phyloP scores from a whole-genome alignment of 2,888 invertebrate genomes.

The Corbicula japonica region DNA sequence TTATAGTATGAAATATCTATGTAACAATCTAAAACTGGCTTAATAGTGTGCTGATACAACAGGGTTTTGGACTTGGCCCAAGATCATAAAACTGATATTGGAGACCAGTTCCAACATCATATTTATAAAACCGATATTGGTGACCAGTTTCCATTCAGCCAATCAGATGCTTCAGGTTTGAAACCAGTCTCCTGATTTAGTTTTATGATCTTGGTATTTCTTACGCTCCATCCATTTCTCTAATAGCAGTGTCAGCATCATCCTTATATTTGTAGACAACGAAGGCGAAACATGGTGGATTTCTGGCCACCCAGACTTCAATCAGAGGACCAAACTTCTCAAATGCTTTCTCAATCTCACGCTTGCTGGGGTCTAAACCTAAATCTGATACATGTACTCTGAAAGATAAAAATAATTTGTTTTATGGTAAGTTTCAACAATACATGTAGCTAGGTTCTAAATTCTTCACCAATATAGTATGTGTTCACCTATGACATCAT shows the following conservation, averaged over 20 bases:
- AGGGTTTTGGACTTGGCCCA: too few relatives aligned
- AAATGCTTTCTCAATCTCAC: conserved; percentile 88
- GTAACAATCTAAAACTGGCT: too few relatives aligned
- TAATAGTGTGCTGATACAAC: too few relatives aligned
- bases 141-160: too few relatives aligned
- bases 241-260: conserved; percentile 92
- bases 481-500: background rate
- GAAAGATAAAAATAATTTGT: background rate
- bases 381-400: conserved; percentile 88
- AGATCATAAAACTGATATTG: too few relatives aligned
- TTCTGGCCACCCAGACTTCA: conserved; percentile 89
- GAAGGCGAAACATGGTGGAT: conserved; percentile 90
- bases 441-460: background rate
- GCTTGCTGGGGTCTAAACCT: conserved; percentile 88
- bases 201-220: too few relatives aligned
- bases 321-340: conserved; percentile 88
- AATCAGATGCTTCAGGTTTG: too few relatives aligned
- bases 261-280: conserved; percentile 88
- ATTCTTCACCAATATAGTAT: background rate
- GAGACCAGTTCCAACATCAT: too few relatives aligned
- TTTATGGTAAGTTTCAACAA: too few relatives aligned
- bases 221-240: conserved; percentile 92
- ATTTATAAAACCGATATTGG: too few relatives aligned
- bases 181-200: too few relatives aligned
- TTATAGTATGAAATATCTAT: too few relatives aligned